A percentile compares a stretch with the other conserved stretches of the same genome.
Evolutionary conservation across 2,888 invertebrate species (phyloP).

Genomic region (Plemyria rubiginata): DNA sequence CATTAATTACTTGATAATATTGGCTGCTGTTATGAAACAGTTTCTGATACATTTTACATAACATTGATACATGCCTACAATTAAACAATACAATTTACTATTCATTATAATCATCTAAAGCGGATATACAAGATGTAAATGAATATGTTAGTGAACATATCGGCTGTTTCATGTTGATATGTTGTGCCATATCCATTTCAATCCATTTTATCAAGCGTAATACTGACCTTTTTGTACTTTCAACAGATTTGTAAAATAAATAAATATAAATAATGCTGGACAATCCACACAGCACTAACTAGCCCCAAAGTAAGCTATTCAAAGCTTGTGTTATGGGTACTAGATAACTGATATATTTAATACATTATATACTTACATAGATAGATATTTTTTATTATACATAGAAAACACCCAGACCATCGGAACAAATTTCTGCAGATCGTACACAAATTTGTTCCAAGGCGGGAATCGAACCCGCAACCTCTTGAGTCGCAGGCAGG

Average conservation of each 20-base stretch:
- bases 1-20: neutral
- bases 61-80: constrained; percentile 20
- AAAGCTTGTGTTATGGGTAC: too few species aligned
- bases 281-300: too few species aligned
- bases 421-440: too few species aligned
- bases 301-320: too few species aligned
- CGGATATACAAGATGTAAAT: constrained; percentile 16
- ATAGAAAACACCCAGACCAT: too few species aligned
- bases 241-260: constrained; percentile 23
- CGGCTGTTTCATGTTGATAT: constrained; percentile 22
- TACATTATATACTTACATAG: too few species aligned
- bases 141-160: constrained; percentile 28
- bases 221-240: constrained; percentile 34
- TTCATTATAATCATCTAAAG: constrained; percentile 16
- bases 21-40: neutral
- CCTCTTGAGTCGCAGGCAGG: too few species aligned
- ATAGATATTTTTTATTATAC: too few species aligned
- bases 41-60: constrained; percentile 1
- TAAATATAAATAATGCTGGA: too few species aligned
- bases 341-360: too few species aligned
- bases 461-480: too few species aligned
- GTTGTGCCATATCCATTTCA: constrained; percentile 24
- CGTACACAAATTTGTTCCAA: too few species aligned
- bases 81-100: constrained; percentile 11
- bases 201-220: constrained; percentile 25